Percentiles rank a stretch among this genome's conserved stretches.
These are phyloP conservation scores for Macaca nemestrina DNA, from an alignment of 2,113 vertebrate genomes.

Conservation along the genomic window DNA sequence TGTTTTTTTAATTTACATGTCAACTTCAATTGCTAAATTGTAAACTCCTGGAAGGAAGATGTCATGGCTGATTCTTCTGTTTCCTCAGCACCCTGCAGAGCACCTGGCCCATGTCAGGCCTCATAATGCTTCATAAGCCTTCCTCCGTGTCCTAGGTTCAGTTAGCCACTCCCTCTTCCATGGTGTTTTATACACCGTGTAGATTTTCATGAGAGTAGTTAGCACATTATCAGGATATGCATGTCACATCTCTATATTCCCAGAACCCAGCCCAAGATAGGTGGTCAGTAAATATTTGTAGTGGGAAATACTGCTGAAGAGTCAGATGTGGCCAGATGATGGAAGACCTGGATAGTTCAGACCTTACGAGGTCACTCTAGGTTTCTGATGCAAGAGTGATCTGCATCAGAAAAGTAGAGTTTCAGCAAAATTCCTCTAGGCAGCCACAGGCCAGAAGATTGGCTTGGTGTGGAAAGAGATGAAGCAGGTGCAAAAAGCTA, in stretches of 20 bases:
- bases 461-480: neutral
- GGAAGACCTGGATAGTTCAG: neutral
- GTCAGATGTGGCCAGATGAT: neutral
- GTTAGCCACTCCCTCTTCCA: neutral
- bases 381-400: neutral
- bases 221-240: neutral
- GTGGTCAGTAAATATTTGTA: neutral
- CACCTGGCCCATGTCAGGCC: neutral
- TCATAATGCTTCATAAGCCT: neutral
- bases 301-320: neutral
- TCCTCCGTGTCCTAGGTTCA: neutral
- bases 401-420: neutral
- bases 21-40: neutral
- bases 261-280: neutral
- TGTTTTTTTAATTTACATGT: neutral
- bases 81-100: neutral
- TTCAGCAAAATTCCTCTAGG: neutral
- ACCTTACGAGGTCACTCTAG: neutral
- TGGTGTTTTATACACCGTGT: fast-evolving
- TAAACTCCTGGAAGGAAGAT: neutral
- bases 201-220: neutral
- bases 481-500: neutral
- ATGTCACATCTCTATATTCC: neutral
- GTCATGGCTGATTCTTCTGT: neutral
- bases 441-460: neutral